Percentiles rank a stretch among this genome's conserved stretches.
phyloP scores from a whole-genome alignment of 2,113 vertebrate species.

The Rhinolophus sinicus region DNA sequence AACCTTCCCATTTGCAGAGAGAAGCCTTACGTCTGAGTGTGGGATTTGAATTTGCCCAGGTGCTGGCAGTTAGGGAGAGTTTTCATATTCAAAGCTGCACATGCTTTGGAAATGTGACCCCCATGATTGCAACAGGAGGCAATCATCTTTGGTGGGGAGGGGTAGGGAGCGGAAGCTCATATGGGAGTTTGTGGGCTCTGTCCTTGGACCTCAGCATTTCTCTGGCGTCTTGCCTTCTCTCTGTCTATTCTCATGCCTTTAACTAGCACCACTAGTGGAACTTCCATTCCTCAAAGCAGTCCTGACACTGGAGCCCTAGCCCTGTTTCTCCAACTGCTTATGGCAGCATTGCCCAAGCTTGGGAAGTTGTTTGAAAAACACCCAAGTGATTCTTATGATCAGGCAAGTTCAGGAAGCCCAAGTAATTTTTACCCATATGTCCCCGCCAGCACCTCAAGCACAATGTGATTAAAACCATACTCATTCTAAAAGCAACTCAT shows the following conservation, averaged over 20 bases:
- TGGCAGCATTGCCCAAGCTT: not conserved
- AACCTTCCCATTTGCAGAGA: conserved; percentile 32
- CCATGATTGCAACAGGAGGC: conserved; percentile 8
- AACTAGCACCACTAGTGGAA: not conserved
- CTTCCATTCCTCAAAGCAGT: not conserved
- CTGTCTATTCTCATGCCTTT: conserved; percentile 11
- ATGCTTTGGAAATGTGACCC: conserved; percentile 51
- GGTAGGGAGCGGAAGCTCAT: not conserved
- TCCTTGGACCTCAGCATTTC: conserved; percentile 48
- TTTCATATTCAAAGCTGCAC: conserved; percentile 34
- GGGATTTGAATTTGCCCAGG: conserved; percentile 54
- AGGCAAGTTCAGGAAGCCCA: conserved; percentile 19
- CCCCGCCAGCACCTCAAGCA: not conserved
- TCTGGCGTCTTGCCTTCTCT: conserved; percentile 40
- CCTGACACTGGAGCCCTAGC: not conserved
- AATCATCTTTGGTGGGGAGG: not conserved
- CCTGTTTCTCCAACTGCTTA: not conserved
- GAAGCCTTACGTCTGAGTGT: not conserved
- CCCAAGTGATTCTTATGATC: conserved; percentile 26
- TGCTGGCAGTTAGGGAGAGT: conserved; percentile 43
- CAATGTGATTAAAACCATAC: conserved; percentile 54
- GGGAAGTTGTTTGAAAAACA: not conserved
- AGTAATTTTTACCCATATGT: conserved; percentile 31
- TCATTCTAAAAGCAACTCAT: conserved; percentile 10
- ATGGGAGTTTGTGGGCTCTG: conserved; percentile 4